Percentiles rank a stretch among this genome's conserved stretches.
These are phyloP conservation scores for Bombyx mandarina DNA, from an alignment of 1,140 invertebrate species.

Conservation along the genomic window DNA sequence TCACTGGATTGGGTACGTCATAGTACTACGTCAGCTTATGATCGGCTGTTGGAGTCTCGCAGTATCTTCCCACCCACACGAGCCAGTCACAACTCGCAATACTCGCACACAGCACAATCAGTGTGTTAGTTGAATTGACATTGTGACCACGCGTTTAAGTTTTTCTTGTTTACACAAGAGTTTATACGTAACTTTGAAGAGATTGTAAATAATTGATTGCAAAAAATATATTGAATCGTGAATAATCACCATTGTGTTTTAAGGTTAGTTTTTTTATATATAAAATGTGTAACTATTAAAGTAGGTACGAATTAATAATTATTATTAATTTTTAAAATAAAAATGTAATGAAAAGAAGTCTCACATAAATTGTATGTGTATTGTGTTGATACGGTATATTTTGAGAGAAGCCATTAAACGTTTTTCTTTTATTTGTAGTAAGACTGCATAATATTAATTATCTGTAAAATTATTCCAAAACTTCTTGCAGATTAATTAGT, in stretches of 20 bases:
- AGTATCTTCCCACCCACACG: constrained; percentile 15
- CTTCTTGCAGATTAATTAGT: no score
- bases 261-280: neutral
- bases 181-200: neutral
- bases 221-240: neutral
- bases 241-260: neutral
- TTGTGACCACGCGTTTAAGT: constrained; percentile 13
- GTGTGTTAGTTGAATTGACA: constrained; percentile 28
- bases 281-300: no score
- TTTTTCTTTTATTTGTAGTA: no score
- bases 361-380: no score
- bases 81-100: constrained; percentile 10
- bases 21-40: constrained; percentile 16
- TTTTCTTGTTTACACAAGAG: constrained; percentile 5
- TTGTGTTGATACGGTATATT: no score
- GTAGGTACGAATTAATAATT: no score
- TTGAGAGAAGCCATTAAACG: no score
- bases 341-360: no score
- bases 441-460: no score
- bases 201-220: neutral
- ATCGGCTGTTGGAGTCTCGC: constrained; percentile 9
- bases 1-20: constrained; percentile 15
- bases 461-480: no score
- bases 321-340: no score
- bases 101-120: constrained; percentile 7